These are phyloP conservation scores for Spinus pinus DNA, from an alignment of 2,797 vertebrate species.

Conservation along the genomic window DNA sequence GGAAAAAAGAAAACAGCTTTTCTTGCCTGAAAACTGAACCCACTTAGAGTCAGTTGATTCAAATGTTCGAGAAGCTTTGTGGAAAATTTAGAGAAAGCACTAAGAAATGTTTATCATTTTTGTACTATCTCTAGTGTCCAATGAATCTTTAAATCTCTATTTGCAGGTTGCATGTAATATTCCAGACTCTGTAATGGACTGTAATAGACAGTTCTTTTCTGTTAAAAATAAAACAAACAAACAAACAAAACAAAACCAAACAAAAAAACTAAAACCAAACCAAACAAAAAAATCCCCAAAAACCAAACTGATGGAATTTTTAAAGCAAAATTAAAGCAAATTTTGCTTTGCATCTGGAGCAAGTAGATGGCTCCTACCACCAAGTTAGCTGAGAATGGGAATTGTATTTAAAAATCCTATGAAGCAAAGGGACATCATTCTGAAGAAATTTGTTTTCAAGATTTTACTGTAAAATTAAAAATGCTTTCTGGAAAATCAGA, in stretches of 20 bases:
- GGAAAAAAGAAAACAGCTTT: conserved; percentile 20
- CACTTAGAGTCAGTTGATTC: background rate
- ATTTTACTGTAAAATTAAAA: background rate
- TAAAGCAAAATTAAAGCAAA: background rate
- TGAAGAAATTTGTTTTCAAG: background rate
- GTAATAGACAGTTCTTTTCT: background rate
- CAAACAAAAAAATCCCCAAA: too few relatives aligned
- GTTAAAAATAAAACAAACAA: background rate
- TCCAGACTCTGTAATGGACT: background rate
- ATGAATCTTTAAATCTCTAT: background rate
- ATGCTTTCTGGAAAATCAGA: background rate
- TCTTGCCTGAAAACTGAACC: background rate
- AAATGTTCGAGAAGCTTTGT: background rate
- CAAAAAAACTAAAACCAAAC: background rate
- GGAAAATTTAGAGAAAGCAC: background rate
- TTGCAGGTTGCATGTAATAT: background rate
- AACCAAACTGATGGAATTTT: background rate
- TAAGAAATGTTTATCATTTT: background rate
- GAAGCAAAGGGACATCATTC: background rate
- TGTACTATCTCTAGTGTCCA: background rate
- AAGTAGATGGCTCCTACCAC: background rate
- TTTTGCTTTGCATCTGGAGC: background rate
- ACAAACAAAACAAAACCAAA: background rate
- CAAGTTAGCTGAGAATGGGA: background rate
- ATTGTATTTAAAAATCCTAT: background rate